Conservation (phyloP, 2,113 vertebrate species). For the Plecturocebus donacophilus region DNA sequence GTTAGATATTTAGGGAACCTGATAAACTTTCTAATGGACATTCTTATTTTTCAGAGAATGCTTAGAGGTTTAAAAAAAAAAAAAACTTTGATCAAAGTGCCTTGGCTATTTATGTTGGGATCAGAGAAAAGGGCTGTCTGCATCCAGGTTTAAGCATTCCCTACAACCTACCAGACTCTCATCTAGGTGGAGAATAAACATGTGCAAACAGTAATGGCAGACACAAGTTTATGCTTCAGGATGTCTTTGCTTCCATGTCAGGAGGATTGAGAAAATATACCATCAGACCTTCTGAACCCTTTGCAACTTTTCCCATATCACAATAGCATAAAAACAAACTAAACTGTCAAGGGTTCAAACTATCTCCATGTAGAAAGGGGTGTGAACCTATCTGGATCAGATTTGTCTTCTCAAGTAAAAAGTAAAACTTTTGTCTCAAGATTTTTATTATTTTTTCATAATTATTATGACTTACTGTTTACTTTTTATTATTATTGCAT, state of each 20-base stretch:
- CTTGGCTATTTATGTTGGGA: neutral
- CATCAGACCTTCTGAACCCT: neutral
- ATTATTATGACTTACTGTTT: neutral
- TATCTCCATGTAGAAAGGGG: neutral
- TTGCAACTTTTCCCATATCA: neutral
- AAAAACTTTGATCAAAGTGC: neutral
- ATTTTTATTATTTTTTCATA: neutral
- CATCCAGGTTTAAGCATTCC: neutral
- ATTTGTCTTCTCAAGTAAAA: conserved; percentile 26
- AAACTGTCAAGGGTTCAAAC: neutral
- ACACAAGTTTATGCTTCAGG: neutral
- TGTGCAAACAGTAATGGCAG: neutral
- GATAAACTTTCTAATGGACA: neutral
- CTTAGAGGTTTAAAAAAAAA: neutral
- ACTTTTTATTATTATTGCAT: neutral
- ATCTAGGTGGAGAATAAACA: neutral
- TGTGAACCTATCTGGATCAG: neutral
- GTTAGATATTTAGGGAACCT: neutral
- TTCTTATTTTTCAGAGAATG: neutral
- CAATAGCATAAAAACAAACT: neutral
- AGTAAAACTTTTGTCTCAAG: neutral
- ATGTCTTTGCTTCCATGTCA: neutral
- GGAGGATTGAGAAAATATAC: neutral
- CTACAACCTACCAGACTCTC: neutral
- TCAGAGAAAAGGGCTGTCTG: neutral